Evolutionary conservation across 2,888 invertebrate genomes (phyloP).

Genomic region (Agrilus cyanescens): DNA sequence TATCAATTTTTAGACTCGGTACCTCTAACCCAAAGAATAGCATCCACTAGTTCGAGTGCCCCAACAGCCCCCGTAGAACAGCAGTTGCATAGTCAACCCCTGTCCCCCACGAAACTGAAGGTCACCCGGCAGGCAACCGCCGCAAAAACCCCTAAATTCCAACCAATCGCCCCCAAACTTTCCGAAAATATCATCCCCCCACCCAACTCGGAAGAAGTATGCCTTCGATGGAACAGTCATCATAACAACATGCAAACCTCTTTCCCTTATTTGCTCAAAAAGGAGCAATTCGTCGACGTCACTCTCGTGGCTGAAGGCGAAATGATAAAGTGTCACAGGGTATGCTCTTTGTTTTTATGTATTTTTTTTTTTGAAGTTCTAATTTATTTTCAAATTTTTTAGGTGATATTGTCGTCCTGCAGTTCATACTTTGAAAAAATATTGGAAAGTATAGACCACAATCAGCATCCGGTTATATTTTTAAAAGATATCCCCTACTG

Average conservation of each 20-base stretch:
- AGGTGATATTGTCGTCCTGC: constrained; percentile 41
- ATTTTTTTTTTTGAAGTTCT: background rate
- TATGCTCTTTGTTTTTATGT: constrained; percentile 16
- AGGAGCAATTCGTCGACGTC: constrained; percentile 43
- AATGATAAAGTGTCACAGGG: constrained; percentile 42
- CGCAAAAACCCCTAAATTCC: constrained; percentile 13
- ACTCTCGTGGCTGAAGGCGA: constrained; percentile 43
- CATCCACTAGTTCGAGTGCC: constrained; percentile 4
- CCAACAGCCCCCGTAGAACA: constrained; percentile 3
- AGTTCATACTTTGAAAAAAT: constrained; percentile 41
- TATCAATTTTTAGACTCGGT: constrained; percentile 22
- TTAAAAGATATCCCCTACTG: constrained; percentile 39
- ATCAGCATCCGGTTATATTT: constrained; percentile 39
- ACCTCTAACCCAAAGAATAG: constrained; percentile 24
- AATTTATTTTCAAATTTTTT: constrained; percentile 23
- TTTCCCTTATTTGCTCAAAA: constrained; percentile 38
- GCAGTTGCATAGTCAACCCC: constrained; percentile 24
- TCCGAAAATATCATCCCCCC: constrained; percentile 5
- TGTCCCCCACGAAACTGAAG: constrained; percentile 30
- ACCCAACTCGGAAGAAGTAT: constrained; percentile 28
- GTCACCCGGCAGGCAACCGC: constrained; percentile 24
- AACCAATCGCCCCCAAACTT: constrained; percentile 14
- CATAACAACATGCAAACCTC: constrained; percentile 42
- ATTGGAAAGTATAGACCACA: constrained; percentile 33
- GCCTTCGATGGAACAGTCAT: constrained; percentile 45